A percentile compares a stretch with the other conserved stretches of the same genome.
These are phyloP conservation scores for Myiozetetes cayanensis DNA, from an alignment of 2,113 vertebrate species.

Conservation along the genomic window DNA sequence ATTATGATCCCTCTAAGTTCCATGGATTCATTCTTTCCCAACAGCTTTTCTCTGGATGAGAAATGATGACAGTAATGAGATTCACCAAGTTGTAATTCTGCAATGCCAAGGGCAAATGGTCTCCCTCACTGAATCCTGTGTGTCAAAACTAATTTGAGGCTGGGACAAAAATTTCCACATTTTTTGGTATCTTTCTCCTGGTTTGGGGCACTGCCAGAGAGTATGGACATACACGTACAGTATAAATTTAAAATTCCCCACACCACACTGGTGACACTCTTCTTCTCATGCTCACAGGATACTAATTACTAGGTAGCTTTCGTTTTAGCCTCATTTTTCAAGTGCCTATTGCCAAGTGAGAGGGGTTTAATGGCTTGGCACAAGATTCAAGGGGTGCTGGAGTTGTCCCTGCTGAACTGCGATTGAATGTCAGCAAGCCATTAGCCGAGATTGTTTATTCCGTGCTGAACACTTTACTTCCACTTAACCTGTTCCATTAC, in stretches of 20 bases:
- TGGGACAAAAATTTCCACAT: not conserved
- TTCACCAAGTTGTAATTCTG: not conserved
- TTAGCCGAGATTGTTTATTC: not conserved
- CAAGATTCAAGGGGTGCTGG: not conserved
- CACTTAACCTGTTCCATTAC: not conserved
- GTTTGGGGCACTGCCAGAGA: not conserved
- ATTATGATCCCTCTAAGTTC: not conserved
- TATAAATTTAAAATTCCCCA: not conserved
- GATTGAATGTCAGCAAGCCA: not conserved
- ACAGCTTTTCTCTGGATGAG: not conserved
- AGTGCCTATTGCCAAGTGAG: not conserved
- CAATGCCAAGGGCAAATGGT: not conserved
- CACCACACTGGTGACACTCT: too few species aligned
- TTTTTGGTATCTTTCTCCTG: not conserved
- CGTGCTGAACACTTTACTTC: not conserved
- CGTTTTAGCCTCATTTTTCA: not conserved
- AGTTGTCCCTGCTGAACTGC: not conserved
- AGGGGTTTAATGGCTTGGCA: not conserved
- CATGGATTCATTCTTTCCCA: not conserved
- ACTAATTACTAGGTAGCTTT: not conserved
- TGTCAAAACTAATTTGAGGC: not conserved
- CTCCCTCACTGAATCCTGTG: not conserved
- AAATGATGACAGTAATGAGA: not conserved
- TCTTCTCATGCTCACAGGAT: not conserved
- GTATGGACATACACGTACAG: not conserved